These are phyloP conservation scores for Heliothis virescens DNA, from an alignment of 1,140 invertebrate genomes.

Conservation along the genomic window DNA sequence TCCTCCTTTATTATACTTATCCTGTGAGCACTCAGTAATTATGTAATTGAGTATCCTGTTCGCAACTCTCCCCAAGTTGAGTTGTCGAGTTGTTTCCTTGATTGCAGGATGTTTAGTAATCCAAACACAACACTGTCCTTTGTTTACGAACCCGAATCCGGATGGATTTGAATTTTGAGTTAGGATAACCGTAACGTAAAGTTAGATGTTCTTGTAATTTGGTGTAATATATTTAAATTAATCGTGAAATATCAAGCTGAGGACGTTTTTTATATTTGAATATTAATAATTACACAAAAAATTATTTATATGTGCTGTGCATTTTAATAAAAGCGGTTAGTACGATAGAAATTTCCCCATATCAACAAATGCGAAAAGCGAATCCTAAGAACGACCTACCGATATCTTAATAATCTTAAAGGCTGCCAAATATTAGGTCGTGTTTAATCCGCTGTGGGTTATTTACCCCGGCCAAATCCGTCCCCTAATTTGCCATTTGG, in stretches of 20 bases:
- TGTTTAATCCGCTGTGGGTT: too few relatives aligned
- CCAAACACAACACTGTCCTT: constrained; percentile 27
- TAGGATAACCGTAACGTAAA: not conserved
- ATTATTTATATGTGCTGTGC: too few relatives aligned
- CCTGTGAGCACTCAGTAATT: constrained; percentile 7
- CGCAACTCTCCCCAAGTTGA: constrained; percentile 11
- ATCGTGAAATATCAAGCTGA: not conserved
- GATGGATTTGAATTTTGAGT: constrained; percentile 13
- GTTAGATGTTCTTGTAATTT: not conserved
- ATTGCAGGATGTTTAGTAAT: constrained; percentile 39
- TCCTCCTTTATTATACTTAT: constrained; percentile 19
- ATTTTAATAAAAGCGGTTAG: too few relatives aligned
- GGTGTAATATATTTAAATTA: not conserved
- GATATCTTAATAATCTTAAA: too few relatives aligned
- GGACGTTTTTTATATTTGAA: too few relatives aligned
- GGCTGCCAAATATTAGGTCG: too few relatives aligned
- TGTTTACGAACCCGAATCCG: not conserved
- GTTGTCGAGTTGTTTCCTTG: constrained; percentile 6
- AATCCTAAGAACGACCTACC: too few relatives aligned
- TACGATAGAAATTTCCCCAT: too few relatives aligned
- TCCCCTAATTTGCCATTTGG: too few relatives aligned
- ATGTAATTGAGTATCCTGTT: constrained; percentile 33
- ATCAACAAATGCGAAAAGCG: too few relatives aligned
- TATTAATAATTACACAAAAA: too few relatives aligned
- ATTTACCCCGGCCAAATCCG: too few relatives aligned